These are phyloP conservation scores for Pseudois nayaur DNA, from an alignment of 2,113 vertebrate genomes.

Conservation along the genomic window DNA sequence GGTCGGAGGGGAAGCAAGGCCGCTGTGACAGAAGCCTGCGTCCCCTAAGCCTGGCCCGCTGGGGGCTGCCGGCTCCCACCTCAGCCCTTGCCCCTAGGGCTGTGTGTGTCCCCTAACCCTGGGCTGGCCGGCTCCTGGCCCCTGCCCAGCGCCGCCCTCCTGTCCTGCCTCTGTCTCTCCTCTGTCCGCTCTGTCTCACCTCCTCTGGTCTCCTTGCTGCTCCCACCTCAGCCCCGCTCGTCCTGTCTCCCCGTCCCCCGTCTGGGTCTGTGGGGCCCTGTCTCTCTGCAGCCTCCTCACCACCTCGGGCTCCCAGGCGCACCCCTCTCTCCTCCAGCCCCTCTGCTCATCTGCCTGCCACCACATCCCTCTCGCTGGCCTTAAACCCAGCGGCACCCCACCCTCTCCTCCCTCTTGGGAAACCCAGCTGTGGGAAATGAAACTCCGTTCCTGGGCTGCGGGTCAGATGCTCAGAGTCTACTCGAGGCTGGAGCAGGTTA, in stretches of 20 bases:
- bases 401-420: background rate
- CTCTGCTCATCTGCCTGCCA: fast-evolving
- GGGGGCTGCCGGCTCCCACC: background rate
- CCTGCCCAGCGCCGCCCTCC: background rate
- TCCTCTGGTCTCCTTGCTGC: background rate
- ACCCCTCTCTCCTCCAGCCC: background rate
- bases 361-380: background rate
- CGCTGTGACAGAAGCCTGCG: background rate
- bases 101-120: fast-evolving
- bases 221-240: fast-evolving
- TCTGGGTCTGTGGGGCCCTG: background rate
- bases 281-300: too few relatives aligned
- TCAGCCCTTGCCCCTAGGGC: background rate
- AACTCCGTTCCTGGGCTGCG: background rate
- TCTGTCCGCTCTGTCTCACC: background rate
- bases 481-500: background rate
- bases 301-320: background rate
- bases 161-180: background rate
- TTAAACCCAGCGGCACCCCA: background rate
- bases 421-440: background rate
- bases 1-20: background rate
- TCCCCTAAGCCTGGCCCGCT: background rate
- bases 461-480: background rate
- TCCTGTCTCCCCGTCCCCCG: background rate
- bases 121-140: background rate